Base-by-base conservation (phyloP, 2,888 invertebrate genomes). In the Amblyteles armatorius region DNA sequence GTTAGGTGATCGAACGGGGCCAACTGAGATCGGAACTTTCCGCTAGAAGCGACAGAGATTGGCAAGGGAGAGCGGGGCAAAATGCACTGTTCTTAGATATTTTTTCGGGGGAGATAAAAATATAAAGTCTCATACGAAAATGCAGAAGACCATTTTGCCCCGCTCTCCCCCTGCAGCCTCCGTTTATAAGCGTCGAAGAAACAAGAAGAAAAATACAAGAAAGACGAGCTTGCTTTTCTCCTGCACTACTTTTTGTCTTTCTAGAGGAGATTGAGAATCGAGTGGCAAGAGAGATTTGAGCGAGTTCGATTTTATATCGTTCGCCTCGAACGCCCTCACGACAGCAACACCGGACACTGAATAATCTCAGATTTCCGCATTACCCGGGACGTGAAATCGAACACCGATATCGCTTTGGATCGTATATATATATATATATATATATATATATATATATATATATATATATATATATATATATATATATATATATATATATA, bases 291-390 rank as follows among this genome's bases (percentile, higher is more conserved):
- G 65, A 26, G 48, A 78, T 26, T 50, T 6, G 13, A 44, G 6
- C 13, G 19, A 77, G 44, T 77, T 77, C 65, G 40, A 77, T 77
- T 60, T 65, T 60, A 71, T 81, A 76, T 77, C 44, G 55, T 77
- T 33, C n/a, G 7, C 48, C 13, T n/a, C 67, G 13, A 29, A 69
- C 73, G 52, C 67, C 57, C 50, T 44, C 57, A 36, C 67, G 57
- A 36, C 36, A n/a, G 5, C 16, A 73, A 73, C 73, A 78, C 67
- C 60, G 72, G 73, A 69, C 55, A 55, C 71, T 68, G 78, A 73
- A 83, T 73, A 78, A 78, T 79, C 57, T 40, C 55, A 50, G 78
- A 79, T 78, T 52, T 68, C 68, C 73, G 68, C 73, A 73, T 83
- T 63, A 71, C 26, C 52, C n/a, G 33, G 52, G 7, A 7, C 16